Percentiles rank a stretch among this genome's conserved stretches.
Evolutionary conservation across 2,797 vertebrate genomes (phyloP).

Genomic region (Danio tinwini): DNA sequence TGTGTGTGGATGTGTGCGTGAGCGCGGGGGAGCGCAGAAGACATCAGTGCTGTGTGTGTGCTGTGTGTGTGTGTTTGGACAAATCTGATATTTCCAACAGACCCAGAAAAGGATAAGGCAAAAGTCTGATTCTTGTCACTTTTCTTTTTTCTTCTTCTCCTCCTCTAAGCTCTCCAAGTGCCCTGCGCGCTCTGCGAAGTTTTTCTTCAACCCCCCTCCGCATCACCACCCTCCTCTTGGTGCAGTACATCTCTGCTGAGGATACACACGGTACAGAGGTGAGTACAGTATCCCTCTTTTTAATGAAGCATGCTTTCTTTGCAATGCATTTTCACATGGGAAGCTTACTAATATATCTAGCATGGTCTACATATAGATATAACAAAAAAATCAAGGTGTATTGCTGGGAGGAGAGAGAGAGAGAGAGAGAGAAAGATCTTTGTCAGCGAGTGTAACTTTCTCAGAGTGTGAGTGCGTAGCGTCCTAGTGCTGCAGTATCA

Average conservation of each 20-base stretch:
- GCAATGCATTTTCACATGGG: background rate
- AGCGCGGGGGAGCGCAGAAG: slow-evolving; percentile 33
- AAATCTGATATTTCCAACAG: slow-evolving; percentile 57
- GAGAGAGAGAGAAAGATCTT: background rate
- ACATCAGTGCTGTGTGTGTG: slow-evolving; percentile 23
- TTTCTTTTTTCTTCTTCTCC: slow-evolving; percentile 23
- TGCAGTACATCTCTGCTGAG: slow-evolving; percentile 64
- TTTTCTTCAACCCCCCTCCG: slow-evolving; percentile 33
- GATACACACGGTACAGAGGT: slow-evolving; percentile 67
- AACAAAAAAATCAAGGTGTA: background rate
- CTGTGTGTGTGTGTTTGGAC: slow-evolving; percentile 29
- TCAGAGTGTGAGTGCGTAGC: slow-evolving; percentile 63
- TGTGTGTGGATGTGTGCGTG: slow-evolving; percentile 47
- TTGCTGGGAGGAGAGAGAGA: background rate
- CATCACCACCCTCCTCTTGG: slow-evolving; percentile 46
- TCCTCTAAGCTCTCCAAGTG: slow-evolving; percentile 33
- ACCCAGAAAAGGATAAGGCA: slow-evolving; percentile 66
- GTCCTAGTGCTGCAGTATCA: slow-evolving; percentile 74
- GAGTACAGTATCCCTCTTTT: slow-evolving; percentile 44
- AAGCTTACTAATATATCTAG: background rate
- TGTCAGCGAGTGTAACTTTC: slow-evolving; percentile 69
- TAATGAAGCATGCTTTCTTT: background rate
- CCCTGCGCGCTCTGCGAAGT: slow-evolving; percentile 54
- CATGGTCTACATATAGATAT: background rate
- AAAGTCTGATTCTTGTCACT: slow-evolving; percentile 63